Conservation (phyloP, 2,888 invertebrate genomes). For the Nephrotoma appendiculata region DNA sequence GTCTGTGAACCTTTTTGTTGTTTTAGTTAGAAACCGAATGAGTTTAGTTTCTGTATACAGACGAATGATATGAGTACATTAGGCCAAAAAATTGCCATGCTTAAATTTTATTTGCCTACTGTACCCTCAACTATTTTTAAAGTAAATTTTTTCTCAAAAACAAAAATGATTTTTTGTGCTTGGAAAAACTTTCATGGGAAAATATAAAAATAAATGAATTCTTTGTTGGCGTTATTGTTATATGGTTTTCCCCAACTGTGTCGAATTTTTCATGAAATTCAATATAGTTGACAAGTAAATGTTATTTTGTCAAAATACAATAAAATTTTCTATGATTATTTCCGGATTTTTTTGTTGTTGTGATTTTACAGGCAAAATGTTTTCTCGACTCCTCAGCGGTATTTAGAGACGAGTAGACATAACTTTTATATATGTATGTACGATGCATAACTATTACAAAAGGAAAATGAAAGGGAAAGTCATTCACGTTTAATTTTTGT, state of each 20-base stretch:
- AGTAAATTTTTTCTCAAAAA: background rate
- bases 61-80: too few species aligned
- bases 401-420: background rate
- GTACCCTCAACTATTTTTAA: background rate
- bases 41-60: background rate
- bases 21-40: background rate
- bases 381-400: background rate
- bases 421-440: background rate
- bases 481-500: background rate
- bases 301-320: background rate
- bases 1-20: background rate
- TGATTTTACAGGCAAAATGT: background rate
- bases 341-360: background rate
- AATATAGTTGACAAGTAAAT: background rate
- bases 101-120: background rate
- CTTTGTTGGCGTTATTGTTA: background rate
- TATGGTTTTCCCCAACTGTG: background rate
- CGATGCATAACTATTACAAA: background rate
- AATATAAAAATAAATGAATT: background rate
- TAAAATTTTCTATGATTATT: background rate
- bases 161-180: background rate
- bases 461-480: background rate
- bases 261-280: background rate
- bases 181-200: background rate
- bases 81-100: background rate